Evolutionary conservation across 2,113 vertebrate genomes (phyloP).

Genomic region (Apteryx mantelli): DNA sequence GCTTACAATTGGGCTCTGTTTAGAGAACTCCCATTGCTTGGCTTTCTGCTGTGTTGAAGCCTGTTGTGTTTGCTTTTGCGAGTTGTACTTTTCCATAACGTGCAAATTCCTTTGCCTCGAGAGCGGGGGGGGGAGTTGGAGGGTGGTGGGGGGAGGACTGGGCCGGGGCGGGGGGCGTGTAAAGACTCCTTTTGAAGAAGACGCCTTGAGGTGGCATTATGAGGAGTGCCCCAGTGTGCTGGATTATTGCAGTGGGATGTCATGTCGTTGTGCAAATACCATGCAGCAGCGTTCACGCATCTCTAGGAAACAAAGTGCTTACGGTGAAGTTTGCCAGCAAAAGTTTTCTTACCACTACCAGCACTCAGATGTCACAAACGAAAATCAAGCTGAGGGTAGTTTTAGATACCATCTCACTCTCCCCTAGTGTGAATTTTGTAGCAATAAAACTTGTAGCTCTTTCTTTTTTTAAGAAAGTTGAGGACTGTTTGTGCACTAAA

Average conservation of each 20-base stretch:
- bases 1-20: slow-evolving; percentile 39
- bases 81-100: slow-evolving; percentile 23
- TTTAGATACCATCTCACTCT: rapidly evolving
- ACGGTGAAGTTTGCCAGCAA: neutral
- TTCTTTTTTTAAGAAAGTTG: neutral
- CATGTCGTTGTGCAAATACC: rapidly evolving
- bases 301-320: neutral
- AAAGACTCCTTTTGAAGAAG: neutral
- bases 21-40: neutral
- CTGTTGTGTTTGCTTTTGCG: slow-evolving; percentile 43
- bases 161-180: rapidly evolving
- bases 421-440: rapidly evolving
- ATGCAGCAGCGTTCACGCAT: rapidly evolving
- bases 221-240: neutral
- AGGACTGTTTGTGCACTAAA: neutral
- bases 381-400: rapidly evolving
- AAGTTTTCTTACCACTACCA: neutral
- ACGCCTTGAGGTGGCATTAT: neutral
- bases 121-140: rapidly evolving
- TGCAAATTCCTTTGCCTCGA: neutral
- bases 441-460: neutral
- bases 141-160: too few species aligned
- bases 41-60: slow-evolving; percentile 22
- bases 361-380: neutral
- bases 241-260: neutral